Conservation (phyloP, 2,113 vertebrate species). For the Laticauda colubrina region DNA sequence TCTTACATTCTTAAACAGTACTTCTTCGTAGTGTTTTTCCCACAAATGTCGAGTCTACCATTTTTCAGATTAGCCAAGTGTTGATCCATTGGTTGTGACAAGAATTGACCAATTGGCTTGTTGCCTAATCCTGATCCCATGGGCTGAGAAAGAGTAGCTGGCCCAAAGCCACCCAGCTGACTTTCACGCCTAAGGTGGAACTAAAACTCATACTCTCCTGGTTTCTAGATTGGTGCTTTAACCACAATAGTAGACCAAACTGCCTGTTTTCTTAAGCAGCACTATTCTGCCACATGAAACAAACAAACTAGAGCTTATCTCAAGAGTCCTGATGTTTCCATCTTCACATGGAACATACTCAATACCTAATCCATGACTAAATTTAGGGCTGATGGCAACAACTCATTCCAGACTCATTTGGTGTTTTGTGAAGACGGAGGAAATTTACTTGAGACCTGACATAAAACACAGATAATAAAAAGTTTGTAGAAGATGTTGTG, state of each 20-base stretch:
- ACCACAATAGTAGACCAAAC: not conserved
- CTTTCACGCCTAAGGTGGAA: not conserved
- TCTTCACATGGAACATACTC: not conserved
- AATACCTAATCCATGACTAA: not conserved
- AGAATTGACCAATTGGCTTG: not conserved
- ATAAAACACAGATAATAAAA: not conserved
- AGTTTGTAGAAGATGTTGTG: not conserved
- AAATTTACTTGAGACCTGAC: not conserved
- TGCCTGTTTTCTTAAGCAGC: not conserved
- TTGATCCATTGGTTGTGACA: not conserved
- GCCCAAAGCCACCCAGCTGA: not conserved
- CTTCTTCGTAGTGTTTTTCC: not conserved
- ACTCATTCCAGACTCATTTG: not conserved
- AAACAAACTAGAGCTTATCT: not conserved
- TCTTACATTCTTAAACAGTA: not conserved
- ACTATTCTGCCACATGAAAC: not conserved
- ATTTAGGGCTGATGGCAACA: not conserved
- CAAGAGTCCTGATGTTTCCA: not conserved
- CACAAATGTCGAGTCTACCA: not conserved
- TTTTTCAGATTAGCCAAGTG: not conserved
- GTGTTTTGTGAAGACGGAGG: not conserved
- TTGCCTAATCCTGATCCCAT: not conserved
- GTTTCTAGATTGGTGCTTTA: not conserved
- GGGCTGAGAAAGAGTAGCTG: not conserved
- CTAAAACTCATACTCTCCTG: not conserved